Base-by-base conservation (phyloP, 2,888 invertebrate species). In the Agrenia bidenticulata region DNA sequence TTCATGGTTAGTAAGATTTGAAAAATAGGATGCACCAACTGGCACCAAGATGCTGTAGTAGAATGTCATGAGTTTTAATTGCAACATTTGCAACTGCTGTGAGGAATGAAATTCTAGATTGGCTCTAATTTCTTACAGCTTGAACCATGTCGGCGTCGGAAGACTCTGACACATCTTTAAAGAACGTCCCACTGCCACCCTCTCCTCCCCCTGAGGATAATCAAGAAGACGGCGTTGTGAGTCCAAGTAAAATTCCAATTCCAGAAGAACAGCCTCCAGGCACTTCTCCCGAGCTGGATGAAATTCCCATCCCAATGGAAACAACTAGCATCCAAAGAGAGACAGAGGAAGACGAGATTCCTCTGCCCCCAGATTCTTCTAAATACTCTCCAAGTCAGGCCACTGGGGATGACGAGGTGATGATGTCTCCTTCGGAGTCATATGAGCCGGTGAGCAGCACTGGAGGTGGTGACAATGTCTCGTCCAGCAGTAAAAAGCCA, bases 381-480 rank as follows among this genome's bases (percentile, higher is more conserved):
- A 74, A 71, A 62, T 76, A 76, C 50, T 76, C 76, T 2, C 76
- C 76, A 19, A 74, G 70, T 59, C 74, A 75, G 59, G 72, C 69
- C 11, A 58, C 62, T 1, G 69, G 56, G 1, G 75, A 69, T 50
- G 73, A 74, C 51, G 70, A 70, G n/a, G 64, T 67, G n/a, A 68
- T 66, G 21, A 58, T 61, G 37, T 69, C 68, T 17, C 69, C 73
- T 9, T 64, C 68, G 21, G 60, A 61, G 7, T 54, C 60, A 27
- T 37, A 57, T 1, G 51, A 51, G 15, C 51, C 51, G 2, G 21
- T 51, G 23, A 24, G 11, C 4, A 23, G 23, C 23, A 17, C 51
- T 19, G 7, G 9, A 4, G 21, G 17, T 15, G 51, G 11, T 24
- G 23, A 51, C 5, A 61, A 63, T 4, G 59, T 59, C 15, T 65